Percentiles rank a stretch among this genome's conserved stretches.
Evolutionary conservation across 2,888 invertebrate species (phyloP).

Genomic region (Automeris io): DNA sequence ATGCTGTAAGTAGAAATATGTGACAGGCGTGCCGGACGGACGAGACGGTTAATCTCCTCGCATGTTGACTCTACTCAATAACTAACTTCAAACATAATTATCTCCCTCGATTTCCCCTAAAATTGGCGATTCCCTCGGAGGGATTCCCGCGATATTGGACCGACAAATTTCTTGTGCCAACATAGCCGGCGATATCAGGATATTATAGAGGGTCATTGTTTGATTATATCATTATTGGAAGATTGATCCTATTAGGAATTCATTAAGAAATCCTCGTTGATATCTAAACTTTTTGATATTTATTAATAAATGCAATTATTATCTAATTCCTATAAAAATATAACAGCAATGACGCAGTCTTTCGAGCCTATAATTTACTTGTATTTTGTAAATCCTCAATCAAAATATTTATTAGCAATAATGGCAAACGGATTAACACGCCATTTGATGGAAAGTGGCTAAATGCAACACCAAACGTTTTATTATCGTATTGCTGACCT

Average conservation of each 20-base stretch:
- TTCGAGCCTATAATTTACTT: no score
- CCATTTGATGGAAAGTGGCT: no score
- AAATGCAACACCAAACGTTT: no score
- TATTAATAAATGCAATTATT: neutral
- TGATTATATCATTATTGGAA: conserved; percentile 68
- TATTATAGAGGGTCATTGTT: conserved; percentile 70
- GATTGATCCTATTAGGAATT: conserved; percentile 65
- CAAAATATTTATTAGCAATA: no score
- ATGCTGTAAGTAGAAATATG: neutral
- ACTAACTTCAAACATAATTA: conserved; percentile 77
- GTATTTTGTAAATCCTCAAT: no score
- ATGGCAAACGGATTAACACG: no score
- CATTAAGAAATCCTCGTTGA: conserved; percentile 35
- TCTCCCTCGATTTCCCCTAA: conserved; percentile 70
- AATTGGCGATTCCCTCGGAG: conserved; percentile 65
- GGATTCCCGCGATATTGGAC: conserved; percentile 57
- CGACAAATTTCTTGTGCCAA: conserved; percentile 74
- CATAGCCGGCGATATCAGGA: conserved; percentile 48
- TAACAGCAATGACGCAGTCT: no score
- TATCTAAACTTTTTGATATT: neutral
- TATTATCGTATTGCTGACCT: no score
- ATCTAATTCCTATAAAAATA: no score
- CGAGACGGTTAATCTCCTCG: conserved; percentile 43
- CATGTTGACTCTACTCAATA: conserved; percentile 69
- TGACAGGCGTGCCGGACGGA: neutral